Conservation (phyloP, 2,113 vertebrate genomes). For the Polypterus bichir region DNA sequence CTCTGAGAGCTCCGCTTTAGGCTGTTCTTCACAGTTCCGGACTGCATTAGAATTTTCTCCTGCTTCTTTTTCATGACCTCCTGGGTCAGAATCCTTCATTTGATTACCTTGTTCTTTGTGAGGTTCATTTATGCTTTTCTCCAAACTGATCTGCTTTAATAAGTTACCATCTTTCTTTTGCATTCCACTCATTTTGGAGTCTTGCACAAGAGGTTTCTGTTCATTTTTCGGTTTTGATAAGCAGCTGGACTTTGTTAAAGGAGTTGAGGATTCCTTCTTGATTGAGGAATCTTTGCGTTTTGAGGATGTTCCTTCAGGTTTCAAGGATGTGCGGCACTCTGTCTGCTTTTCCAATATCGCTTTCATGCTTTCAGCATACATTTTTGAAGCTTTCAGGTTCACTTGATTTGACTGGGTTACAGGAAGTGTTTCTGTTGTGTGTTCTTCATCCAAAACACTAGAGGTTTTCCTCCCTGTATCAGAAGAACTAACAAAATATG, state of each 20-base stretch:
- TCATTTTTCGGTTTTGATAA: neutral
- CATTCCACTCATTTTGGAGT: neutral
- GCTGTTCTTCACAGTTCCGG: neutral
- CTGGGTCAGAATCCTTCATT: neutral
- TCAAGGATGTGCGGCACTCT: neutral
- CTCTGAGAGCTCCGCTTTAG: slow-evolving; percentile 1
- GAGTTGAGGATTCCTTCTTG: neutral
- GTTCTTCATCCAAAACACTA: no score
- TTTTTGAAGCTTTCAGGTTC: no score
- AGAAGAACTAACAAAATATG: no score
- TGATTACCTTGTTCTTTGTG: neutral
- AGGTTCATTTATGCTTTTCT: neutral
- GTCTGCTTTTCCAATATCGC: neutral
- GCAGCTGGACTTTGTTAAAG: no score
- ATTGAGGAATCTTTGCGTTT: neutral
- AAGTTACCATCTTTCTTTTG: neutral
- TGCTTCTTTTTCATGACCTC: slow-evolving; percentile 3
- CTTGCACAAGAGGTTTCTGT: neutral
- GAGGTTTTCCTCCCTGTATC: no score
- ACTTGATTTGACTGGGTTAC: no score
- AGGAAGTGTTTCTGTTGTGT: no score
- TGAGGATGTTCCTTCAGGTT: neutral
- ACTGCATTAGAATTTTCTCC: slow-evolving; percentile 3
- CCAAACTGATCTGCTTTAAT: neutral
- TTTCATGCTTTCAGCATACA: no score